Evolutionary conservation across 2,888 invertebrate genomes (phyloP).

Genomic region (Gnatocerus cornutus): DNA sequence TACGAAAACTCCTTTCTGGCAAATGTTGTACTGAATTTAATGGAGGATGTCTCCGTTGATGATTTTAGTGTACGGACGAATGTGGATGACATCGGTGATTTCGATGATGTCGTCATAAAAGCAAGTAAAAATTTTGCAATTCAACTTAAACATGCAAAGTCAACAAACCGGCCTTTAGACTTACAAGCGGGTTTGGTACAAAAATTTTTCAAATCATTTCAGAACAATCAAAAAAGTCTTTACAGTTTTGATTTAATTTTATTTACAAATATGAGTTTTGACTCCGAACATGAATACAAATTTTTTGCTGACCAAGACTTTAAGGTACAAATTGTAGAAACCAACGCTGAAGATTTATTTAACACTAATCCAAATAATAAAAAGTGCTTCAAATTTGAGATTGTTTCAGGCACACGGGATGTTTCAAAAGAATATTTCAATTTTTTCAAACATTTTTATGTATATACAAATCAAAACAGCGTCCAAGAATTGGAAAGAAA

Average conservation of each 20-base stretch:
- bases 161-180: not conserved
- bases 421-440: not conserved
- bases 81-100: not conserved
- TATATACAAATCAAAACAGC: not conserved
- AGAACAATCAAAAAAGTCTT: not conserved
- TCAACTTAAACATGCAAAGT: not conserved
- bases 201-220: not conserved
- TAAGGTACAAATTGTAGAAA: too few species aligned
- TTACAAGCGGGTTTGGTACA: not conserved
- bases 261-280: not conserved
- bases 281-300: too few species aligned
- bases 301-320: not conserved
- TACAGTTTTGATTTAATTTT: not conserved
- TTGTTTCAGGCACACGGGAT: not conserved
- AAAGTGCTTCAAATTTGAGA: conserved; percentile 1
- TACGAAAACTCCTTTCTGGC: too few species aligned
- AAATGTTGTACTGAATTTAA: too few species aligned
- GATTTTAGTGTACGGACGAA: not conserved
- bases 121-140: not conserved
- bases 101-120: conserved; percentile 1
- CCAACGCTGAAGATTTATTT: not conserved
- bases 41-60: not conserved
- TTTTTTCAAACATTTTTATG: not conserved
- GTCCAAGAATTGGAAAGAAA: not conserved
- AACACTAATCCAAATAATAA: not conserved